Base-by-base conservation (phyloP, 2,797 vertebrate genomes). In the Pagetopsis macropterus region DNA sequence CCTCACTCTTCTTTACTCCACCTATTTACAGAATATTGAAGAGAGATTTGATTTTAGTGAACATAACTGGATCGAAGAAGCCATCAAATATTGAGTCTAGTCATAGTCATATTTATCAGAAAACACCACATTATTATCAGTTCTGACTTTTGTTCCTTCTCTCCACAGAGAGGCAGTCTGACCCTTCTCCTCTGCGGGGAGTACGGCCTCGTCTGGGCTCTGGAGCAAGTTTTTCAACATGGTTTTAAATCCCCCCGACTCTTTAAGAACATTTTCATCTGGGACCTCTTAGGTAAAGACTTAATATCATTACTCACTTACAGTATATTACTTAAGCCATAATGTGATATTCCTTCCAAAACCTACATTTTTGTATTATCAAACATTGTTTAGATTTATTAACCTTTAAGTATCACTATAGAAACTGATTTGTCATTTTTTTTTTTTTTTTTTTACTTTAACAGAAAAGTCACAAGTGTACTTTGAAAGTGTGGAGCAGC, bases 181-280 rank as follows among this genome's bases (percentile, higher is more conserved):
- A 99, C 97, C 0, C 92, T 99, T 59, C 93, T 99, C 73, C 95
- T 99, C 45, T 99, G 98, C 90, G 98, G 98, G 74, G 98, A 99
- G 79, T 97, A 96, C 17, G 98, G 98, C 33, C 96, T 99, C 14
- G 98, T 99, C 74, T 98, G 97, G 71, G 98, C 98, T 62, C 92
- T 99, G 48, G 98, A 99, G 78, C 98, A 99, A 83, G 98, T 99
- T 86, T 99, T 99, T 85, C 98, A 97, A 87, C 98, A 99, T 4
- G 97, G 98, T 79, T 99, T 99, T 92, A 98, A 98, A 88, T 98
- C 98, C 1, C 97, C 98, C 0, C 95, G 98, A 60, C 98, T 99
- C 89, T 99, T 99, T 94, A 99, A 99, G 94, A 99, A 97, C 1
- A 95, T 99, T 90, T 99, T 99, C 94, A 98, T 99, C 89, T 99